phyloP scores from a whole-genome alignment of 2,888 invertebrate genomes.

The Drosophila infuscata region DNA sequence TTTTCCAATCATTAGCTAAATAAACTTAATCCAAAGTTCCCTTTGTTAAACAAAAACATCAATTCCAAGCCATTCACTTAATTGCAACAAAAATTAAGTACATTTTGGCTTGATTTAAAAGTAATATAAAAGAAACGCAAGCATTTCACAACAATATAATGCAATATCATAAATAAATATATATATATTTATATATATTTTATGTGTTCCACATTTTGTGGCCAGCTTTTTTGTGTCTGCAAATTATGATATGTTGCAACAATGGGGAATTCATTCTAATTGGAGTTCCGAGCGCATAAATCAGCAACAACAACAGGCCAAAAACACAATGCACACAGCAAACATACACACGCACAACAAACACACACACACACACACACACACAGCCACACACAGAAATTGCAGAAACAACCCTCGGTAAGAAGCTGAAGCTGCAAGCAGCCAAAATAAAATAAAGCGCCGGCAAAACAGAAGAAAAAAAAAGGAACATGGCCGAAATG shows the following conservation, averaged over 20 bases:
- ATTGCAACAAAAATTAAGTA: not conserved
- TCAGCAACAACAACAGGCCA: slow-evolving; percentile 17
- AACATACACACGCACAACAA: slow-evolving; percentile 2
- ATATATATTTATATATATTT: not conserved
- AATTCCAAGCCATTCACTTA: not conserved
- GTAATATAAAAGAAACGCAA: slow-evolving; percentile 4
- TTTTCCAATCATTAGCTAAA: not conserved
- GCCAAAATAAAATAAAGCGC: slow-evolving; percentile 56
- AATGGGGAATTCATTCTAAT: slow-evolving; percentile 39
- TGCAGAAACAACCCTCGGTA: slow-evolving; percentile 63
- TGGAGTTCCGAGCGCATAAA: slow-evolving; percentile 35
- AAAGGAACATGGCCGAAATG: slow-evolving; percentile 61
- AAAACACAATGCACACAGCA: slow-evolving; percentile 15
- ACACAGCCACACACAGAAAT: slow-evolving; percentile 19
- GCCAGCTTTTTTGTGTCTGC: not conserved
- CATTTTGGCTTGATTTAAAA: slow-evolving; percentile 7
- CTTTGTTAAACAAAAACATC: not conserved
- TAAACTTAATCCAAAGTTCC: not conserved
- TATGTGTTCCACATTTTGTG: slow-evolving; percentile 1
- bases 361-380: not conserved
- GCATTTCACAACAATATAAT: slow-evolving; percentile 5
- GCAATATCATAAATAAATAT: not conserved
- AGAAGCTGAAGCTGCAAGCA: slow-evolving; percentile 17
- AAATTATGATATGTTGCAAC: slow-evolving; percentile 19
- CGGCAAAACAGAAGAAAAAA: slow-evolving; percentile 49